These are phyloP conservation scores for Agrilus planipennis DNA, from an alignment of 1,140 invertebrate species.

Conservation along the genomic window DNA sequence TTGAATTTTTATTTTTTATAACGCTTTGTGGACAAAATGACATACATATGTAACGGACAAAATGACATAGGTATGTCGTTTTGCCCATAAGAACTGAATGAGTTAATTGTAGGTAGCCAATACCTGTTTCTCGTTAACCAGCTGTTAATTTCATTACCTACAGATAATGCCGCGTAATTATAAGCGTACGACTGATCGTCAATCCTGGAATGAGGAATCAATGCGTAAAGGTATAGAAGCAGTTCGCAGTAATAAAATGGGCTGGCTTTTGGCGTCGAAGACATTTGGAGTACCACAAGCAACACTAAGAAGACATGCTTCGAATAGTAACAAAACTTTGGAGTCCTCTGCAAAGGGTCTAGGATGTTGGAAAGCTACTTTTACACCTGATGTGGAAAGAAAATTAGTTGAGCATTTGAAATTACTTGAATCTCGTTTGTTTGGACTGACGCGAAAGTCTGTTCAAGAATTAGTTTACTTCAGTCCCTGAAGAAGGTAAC, in stretches of 20 bases:
- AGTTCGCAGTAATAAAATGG: constrained; percentile 17
- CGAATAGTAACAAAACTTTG: constrained; percentile 2
- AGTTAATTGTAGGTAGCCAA: background rate
- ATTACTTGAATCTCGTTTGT: constrained; percentile 3
- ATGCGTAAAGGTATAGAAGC: constrained; percentile 20
- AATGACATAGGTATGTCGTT: constrained; percentile 6
- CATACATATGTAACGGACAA: constrained; percentile 2
- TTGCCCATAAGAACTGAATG: background rate
- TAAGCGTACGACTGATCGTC: constrained; percentile 18
- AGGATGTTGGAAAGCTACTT: constrained; percentile 6
- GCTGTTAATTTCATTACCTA: background rate
- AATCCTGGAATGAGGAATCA: constrained; percentile 18
- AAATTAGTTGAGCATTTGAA: constrained; percentile 9
- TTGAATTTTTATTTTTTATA: constrained; percentile 1
- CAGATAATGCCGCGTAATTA: constrained; percentile 5
- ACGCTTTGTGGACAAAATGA: constrained; percentile 2
- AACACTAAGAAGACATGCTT: constrained; percentile 7
- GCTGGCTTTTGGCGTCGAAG: constrained; percentile 16
- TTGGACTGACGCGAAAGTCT: constrained; percentile 3
- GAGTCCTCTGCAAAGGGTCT: background rate
- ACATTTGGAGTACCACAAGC: constrained; percentile 14
- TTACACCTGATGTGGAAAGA: constrained; percentile 5
- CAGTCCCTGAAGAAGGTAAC: no score
- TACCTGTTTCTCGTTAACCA: constrained; percentile 6
- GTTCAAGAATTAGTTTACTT: no score